A percentile compares a stretch with the other conserved stretches of the same genome.
These are phyloP conservation scores for Danionella dracula DNA, from an alignment of 2,797 vertebrate genomes.

Conservation along the genomic window DNA sequence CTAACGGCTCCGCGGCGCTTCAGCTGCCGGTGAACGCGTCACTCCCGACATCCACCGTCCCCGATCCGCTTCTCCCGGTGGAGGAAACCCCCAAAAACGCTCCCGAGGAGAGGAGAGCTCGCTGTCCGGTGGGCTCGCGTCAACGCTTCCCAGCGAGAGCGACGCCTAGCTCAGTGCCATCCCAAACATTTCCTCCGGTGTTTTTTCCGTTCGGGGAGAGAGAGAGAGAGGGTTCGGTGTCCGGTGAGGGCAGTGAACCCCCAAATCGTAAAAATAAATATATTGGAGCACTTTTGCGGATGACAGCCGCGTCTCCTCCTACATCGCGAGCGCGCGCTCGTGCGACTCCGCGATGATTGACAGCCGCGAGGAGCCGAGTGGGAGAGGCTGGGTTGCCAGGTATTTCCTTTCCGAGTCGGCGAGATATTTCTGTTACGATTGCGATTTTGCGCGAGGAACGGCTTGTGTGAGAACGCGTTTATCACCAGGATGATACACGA, in stretches of 20 bases:
- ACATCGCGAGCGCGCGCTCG: constrained; percentile 28
- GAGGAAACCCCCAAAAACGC: background rate
- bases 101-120: constrained; percentile 15
- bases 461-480: no score
- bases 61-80: constrained; percentile 11
- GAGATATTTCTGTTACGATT: no score
- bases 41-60: constrained; percentile 35
- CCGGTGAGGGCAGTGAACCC: no score
- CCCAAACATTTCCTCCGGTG: background rate
- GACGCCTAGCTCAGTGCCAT: background rate
- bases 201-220: background rate
- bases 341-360: constrained; percentile 34
- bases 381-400: background rate
- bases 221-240: no score
- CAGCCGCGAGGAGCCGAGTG: constrained; percentile 17
- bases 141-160: constrained; percentile 4
- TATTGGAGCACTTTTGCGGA: constrained; percentile 23
- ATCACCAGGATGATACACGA: no score
- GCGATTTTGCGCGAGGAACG: no score
- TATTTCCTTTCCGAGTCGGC: no score
- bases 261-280: no score
- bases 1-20: constrained; percentile 19
- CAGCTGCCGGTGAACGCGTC: constrained; percentile 33
- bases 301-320: constrained; percentile 30
- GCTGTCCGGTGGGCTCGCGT: background rate